phyloP scores from a whole-genome alignment of 1,140 invertebrate species.

The Drosophila setifemur region DNA sequence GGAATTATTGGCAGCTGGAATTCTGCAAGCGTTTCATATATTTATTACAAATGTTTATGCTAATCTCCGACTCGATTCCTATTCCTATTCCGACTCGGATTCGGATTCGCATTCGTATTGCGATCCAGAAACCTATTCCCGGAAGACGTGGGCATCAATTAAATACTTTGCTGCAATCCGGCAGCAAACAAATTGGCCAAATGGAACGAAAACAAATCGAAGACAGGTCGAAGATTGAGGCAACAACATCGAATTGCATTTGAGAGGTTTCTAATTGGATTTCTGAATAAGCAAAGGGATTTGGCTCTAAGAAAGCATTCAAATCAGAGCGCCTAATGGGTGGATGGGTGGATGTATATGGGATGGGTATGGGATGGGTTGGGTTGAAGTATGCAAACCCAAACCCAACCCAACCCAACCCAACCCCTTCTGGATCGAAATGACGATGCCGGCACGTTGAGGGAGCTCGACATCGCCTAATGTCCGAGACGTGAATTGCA shows the following conservation, averaged over 20 bases:
- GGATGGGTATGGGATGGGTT: neutral
- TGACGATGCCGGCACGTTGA: slow-evolving; percentile 42
- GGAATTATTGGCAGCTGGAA: slow-evolving; percentile 45
- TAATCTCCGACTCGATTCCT: slow-evolving; percentile 51
- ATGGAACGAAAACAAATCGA: slow-evolving; percentile 69
- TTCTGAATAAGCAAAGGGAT: slow-evolving; percentile 47
- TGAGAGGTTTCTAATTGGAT: slow-evolving; percentile 64
- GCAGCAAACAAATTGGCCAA: slow-evolving; percentile 53
- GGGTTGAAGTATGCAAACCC: neutral
- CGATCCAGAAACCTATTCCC: slow-evolving; percentile 14
- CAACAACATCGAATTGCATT: slow-evolving; percentile 53
- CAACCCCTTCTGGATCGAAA: neutral
- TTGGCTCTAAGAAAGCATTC: slow-evolving; percentile 23
- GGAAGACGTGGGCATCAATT: slow-evolving; percentile 60
- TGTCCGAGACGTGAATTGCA: slow-evolving; percentile 56
- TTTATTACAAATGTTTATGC: slow-evolving; percentile 71
- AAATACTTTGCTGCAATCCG: slow-evolving; percentile 48
- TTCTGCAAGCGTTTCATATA: slow-evolving; percentile 30
- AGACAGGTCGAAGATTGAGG: slow-evolving; percentile 52
- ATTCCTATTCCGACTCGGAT: neutral
- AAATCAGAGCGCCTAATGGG: neutral
- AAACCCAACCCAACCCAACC: neutral
- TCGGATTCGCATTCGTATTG: neutral
- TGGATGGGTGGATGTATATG: neutral
- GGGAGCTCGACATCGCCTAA: slow-evolving; percentile 47